These are phyloP conservation scores for Euzophera pinguis DNA, from an alignment of 2,888 invertebrate genomes.

Conservation along the genomic window DNA sequence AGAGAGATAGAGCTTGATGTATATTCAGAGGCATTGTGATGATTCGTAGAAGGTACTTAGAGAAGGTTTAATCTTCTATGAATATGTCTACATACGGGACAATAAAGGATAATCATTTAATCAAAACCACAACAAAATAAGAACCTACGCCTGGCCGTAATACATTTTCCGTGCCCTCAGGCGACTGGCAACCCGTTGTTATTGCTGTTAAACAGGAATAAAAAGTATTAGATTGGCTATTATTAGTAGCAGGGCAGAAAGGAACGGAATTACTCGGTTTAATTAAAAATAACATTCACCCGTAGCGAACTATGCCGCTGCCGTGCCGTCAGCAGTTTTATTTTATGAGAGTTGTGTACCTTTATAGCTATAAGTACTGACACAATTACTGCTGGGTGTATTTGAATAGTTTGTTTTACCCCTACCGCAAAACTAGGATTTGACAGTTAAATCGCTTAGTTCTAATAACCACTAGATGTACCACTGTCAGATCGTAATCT, in stretches of 20 bases:
- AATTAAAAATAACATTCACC: not conserved
- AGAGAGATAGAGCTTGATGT: too few relatives aligned
- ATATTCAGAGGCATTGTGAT: too few relatives aligned
- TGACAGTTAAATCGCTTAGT: not conserved
- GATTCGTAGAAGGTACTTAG: too few relatives aligned
- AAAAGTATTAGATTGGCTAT: not conserved
- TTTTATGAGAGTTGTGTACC: not conserved
- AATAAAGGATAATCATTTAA: not conserved
- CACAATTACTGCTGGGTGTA: not conserved
- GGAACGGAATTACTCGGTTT: not conserved
- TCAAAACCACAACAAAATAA: not conserved
- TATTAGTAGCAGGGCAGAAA: not conserved
- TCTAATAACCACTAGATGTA: too few relatives aligned
- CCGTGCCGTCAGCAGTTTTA: not conserved
- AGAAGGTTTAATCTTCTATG: too few relatives aligned
- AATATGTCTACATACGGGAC: too few relatives aligned
- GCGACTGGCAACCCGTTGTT: not conserved
- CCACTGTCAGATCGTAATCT: too few relatives aligned
- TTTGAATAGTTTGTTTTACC: not conserved
- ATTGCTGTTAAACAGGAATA: not conserved
- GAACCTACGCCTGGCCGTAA: not conserved
- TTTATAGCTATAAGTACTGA: not conserved
- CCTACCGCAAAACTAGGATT: not conserved
- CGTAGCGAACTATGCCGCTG: not conserved
- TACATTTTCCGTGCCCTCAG: not conserved